Percentiles rank a stretch among this genome's conserved stretches.
phyloP scores from a whole-genome alignment of 2,888 invertebrate species.

The Deroplatys truncata region DNA sequence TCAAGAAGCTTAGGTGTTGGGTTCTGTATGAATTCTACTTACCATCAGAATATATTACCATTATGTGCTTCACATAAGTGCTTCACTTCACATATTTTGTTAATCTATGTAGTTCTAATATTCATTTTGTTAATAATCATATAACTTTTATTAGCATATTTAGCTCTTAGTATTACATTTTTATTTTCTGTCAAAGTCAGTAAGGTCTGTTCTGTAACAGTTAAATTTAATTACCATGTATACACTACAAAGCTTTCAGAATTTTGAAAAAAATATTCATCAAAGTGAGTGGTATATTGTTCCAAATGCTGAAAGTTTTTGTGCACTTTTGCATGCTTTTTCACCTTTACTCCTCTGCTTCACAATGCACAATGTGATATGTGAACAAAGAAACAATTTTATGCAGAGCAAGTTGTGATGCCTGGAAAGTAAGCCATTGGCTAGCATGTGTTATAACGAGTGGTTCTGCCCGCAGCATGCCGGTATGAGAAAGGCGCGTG shows the following conservation, averaged over 20 bases:
- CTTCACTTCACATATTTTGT: background rate
- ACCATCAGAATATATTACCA: no score
- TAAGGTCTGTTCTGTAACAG: background rate
- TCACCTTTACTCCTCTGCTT: background rate
- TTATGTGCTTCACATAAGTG: background rate
- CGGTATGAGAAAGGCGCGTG: conserved; percentile 86
- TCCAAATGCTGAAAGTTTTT: no score
- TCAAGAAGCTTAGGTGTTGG: no score
- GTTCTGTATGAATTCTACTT: no score
- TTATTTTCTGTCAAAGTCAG: background rate
- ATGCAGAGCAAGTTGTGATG: background rate
- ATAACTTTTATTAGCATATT: background rate
- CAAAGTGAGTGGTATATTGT: background rate
- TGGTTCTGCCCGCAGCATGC: conserved; percentile 57
- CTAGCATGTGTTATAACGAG: background rate
- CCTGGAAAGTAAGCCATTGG: background rate
- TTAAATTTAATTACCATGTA: background rate
- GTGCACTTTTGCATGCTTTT: background rate
- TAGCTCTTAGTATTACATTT: background rate
- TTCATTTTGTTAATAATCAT: background rate
- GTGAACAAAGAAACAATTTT: background rate
- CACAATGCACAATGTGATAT: background rate
- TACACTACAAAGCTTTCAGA: background rate
- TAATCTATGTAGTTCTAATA: background rate
- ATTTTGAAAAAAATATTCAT: background rate